Evolutionary conservation across 2,113 vertebrate species (phyloP).

Genomic region (Thymallus thymallus): DNA sequence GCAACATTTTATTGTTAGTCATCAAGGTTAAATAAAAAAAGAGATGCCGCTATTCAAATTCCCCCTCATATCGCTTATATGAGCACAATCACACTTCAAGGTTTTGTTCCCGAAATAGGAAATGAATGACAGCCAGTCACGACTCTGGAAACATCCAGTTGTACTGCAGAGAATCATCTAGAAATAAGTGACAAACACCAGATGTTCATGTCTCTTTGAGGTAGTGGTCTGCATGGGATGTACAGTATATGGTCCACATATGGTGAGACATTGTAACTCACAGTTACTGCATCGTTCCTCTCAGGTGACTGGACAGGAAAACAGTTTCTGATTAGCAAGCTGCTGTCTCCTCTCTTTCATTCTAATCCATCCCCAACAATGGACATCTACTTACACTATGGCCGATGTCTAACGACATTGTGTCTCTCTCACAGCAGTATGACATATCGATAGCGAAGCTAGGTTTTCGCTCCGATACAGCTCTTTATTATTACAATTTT

Average conservation of each 20-base stretch:
- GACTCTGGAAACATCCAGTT: conserved; percentile 16
- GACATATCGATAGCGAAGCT: background rate
- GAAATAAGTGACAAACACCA: conserved; percentile 5
- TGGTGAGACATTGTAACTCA: conserved; percentile 5
- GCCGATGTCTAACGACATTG: background rate
- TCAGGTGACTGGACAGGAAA: conserved; percentile 9
- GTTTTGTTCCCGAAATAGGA: conserved; percentile 1
- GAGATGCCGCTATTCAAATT: conserved; percentile 32
- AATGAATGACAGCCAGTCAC: background rate
- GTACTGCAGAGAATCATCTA: conserved; percentile 40
- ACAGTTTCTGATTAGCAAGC: background rate
- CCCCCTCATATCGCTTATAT: conserved; percentile 16
- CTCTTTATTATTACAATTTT: too few species aligned
- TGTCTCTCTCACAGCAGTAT: background rate
- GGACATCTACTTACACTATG: conserved; percentile 9
- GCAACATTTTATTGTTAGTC: conserved; percentile 48
- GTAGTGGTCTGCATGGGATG: conserved; percentile 15
- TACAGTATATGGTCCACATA: conserved; percentile 1
- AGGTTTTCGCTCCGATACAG: background rate
- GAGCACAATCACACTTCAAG: too few species aligned
- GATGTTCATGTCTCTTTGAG: conserved; percentile 33
- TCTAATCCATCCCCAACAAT: background rate
- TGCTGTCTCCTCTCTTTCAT: background rate
- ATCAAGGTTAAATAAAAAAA: conserved; percentile 23
- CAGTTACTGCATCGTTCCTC: conserved; percentile 11